Conservation (phyloP, 2,888 invertebrate species). For the Tetranychus piercei region DNA sequence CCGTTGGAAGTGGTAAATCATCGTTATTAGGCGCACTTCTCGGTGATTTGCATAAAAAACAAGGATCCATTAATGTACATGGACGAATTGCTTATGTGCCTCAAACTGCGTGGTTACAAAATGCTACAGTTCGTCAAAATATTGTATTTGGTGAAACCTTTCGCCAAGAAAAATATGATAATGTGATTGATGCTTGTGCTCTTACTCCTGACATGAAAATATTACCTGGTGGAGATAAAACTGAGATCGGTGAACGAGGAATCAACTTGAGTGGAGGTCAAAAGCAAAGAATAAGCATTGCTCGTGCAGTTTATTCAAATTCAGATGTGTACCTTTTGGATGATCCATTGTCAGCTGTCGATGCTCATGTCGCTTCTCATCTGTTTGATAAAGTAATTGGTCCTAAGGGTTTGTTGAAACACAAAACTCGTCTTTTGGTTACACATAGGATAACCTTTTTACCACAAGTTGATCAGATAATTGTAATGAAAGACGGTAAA, state of each 20-base stretch:
- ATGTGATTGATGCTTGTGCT: conserved; percentile 36
- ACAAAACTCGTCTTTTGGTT: conserved; percentile 66
- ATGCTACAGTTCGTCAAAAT: conserved; percentile 32
- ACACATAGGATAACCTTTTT: conserved; percentile 87
- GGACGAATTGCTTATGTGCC: conserved; percentile 16
- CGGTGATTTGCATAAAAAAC: conserved; percentile 27
- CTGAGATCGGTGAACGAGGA: conserved; percentile 40
- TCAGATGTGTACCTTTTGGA: conserved; percentile 41
- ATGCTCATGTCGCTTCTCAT: conserved; percentile 90
- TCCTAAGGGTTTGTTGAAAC: conserved; percentile 40
- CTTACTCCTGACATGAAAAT: conserved; percentile 35
- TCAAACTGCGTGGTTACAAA: conserved; percentile 20
- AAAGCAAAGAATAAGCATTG: conserved; percentile 33
- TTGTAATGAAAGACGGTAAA: conserved; percentile 68
- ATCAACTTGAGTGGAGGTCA: conserved; percentile 35
- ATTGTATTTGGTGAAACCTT: conserved; percentile 34
- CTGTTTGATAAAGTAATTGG: conserved; percentile 87
- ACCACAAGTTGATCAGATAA: conserved; percentile 68
- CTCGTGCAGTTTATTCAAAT: conserved; percentile 53
- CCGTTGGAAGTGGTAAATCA: conserved; percentile 26
- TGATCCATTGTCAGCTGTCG: conserved; percentile 45
- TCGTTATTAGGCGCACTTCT: conserved; percentile 26
- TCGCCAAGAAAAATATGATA: conserved; percentile 30
- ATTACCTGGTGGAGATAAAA: conserved; percentile 32
- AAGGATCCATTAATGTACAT: conserved; percentile 21